These are phyloP conservation scores for Galerucella pusilla DNA, from an alignment of 2,888 invertebrate genomes.

Conservation along the genomic window DNA sequence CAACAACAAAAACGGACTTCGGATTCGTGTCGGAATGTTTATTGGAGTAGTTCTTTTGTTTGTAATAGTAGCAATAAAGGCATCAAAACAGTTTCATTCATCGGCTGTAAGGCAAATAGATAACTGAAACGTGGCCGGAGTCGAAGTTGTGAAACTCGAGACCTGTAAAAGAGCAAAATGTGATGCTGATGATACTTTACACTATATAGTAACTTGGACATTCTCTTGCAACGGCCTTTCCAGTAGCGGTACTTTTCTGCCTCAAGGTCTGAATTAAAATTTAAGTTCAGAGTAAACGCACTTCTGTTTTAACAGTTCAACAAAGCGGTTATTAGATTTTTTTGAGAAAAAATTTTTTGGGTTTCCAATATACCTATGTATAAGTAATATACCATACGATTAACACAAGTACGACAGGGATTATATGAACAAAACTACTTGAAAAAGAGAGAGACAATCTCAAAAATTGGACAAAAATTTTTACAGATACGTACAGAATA, in stretches of 20 bases:
- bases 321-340: too few species aligned
- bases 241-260: constrained; percentile 11
- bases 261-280: background rate
- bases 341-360: too few species aligned
- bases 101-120: constrained; percentile 60
- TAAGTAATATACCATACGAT: too few species aligned
- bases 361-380: too few species aligned
- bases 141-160: constrained; percentile 58
- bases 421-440: too few species aligned
- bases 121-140: constrained; percentile 56
- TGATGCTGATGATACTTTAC: constrained; percentile 19
- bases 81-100: constrained; percentile 63
- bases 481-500: too few species aligned
- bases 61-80: constrained; percentile 62
- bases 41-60: constrained; percentile 60
- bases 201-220: background rate
- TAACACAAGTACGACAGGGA: too few species aligned
- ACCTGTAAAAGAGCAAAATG: constrained; percentile 54
- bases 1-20: constrained; percentile 54
- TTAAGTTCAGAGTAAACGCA: background rate
- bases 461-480: too few species aligned
- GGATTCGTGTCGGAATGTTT: constrained; percentile 58
- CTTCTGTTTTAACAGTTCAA: background rate
- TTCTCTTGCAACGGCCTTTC: background rate
- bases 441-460: too few species aligned